Evolutionary conservation across 2,888 invertebrate species (phyloP), one percentile per base, ranked within the genome.

Genomic region (Melipona beecheii): DNA sequence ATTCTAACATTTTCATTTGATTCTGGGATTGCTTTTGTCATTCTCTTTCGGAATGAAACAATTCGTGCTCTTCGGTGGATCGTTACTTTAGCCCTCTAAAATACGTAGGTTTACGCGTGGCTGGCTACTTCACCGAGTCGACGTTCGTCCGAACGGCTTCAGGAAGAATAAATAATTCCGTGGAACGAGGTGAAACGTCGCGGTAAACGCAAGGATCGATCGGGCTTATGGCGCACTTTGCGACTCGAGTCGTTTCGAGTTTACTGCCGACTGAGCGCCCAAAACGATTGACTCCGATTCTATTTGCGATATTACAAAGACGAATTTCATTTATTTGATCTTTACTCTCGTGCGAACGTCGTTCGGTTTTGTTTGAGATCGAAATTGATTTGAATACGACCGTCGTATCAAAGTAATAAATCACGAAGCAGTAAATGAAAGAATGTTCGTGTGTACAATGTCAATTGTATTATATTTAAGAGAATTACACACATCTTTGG

Each of bases 231-330:
- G 69, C 75, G 69, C 75, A 81, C 71, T 81, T 69, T 62, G 71
- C 50, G 78, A 78, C 76, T 74, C 43, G 75, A 84, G 64, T 74
- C 76, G 81, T 83, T 82, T 75, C 66, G 78, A 73, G 54, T 88
- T 88, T 88, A 88, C 76, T 75, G 82, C 62, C 65, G 76, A 66
- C 56, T 52, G 75, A 80, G 56, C 75, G 58, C 69, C 50, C 79
- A 54, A 71, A 74, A 79, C 75, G 75, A 75, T 75, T 69, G 31
- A 78, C 81, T 81, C 21, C 66, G 58, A 79, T 75, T 75, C 78
- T 79, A 78, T 83, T 81, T 56, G 75, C 24, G 76, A 87, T 85
- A 77, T 87, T 87, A 83, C 78, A 85, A 83, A 75, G 65, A 64
- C 36, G n/a, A 75, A 78, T 43, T 43, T 43, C 43, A 75, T 75